A percentile compares a stretch with the other conserved stretches of the same genome.
These are phyloP conservation scores for Oreortyx pictus DNA, from an alignment of 2,797 vertebrate genomes.

Conservation along the genomic window DNA sequence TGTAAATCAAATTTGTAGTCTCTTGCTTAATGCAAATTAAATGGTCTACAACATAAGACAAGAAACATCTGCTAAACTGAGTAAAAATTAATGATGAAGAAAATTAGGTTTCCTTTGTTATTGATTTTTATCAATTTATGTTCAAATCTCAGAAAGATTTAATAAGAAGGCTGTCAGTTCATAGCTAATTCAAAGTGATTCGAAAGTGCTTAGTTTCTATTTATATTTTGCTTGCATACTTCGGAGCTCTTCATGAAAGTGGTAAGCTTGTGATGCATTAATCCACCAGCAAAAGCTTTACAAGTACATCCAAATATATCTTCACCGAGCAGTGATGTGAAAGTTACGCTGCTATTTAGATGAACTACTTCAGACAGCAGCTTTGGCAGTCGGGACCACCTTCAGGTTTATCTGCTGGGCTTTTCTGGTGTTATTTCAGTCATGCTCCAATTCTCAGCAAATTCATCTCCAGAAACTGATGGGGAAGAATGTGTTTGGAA, in stretches of 20 bases:
- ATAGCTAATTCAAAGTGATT: not conserved
- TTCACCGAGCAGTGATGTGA: not conserved
- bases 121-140: constrained; percentile 28
- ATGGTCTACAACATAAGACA: not conserved
- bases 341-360: not conserved
- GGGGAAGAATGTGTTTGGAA: not conserved
- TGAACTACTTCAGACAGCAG: not conserved
- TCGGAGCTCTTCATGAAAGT: not conserved
- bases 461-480: not conserved
- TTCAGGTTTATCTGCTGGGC: not conserved
- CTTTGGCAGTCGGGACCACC: not conserved
- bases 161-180: not conserved
- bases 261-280: not conserved
- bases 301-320: not conserved
- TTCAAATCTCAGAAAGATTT: not conserved
- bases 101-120: constrained; percentile 41
- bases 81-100: constrained; percentile 52
- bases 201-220: not conserved
- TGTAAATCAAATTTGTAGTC: constrained; percentile 25
- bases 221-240: not conserved
- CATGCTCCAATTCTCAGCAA: not conserved
- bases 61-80: not conserved
- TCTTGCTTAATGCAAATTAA: constrained; percentile 14
- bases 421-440: not conserved
- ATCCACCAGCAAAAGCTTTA: not conserved